These are phyloP conservation scores for Mechanitis messenoides DNA, from an alignment of 2,888 invertebrate species.

Conservation along the genomic window DNA sequence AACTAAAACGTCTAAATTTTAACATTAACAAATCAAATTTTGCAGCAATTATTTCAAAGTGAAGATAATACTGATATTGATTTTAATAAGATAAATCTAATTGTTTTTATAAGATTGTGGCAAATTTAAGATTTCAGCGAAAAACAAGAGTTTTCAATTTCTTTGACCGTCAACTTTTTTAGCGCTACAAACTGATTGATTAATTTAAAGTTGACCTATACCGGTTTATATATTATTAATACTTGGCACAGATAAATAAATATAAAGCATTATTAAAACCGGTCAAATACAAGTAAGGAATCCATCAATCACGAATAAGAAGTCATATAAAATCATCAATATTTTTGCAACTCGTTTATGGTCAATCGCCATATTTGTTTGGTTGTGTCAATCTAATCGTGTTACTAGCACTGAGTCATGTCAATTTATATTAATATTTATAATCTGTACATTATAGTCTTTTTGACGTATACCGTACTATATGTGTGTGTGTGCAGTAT, in stretches of 20 bases:
- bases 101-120: too few relatives aligned
- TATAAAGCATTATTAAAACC: slow-evolving; percentile 9
- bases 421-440: slow-evolving; percentile 28
- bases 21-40: too few relatives aligned
- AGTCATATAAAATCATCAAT: slow-evolving; percentile 33
- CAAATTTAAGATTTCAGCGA: too few relatives aligned
- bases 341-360: slow-evolving; percentile 29
- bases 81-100: too few relatives aligned
- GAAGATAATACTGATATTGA: too few relatives aligned
- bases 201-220: slow-evolving; percentile 10
- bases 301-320: slow-evolving; percentile 30
- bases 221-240: slow-evolving; percentile 3
- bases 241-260: slow-evolving; percentile 15
- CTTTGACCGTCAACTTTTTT: too few relatives aligned
- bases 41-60: too few relatives aligned
- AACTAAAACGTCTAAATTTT: too few relatives aligned
- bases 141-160: too few relatives aligned
- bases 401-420: slow-evolving; percentile 29
- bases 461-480: too few relatives aligned
- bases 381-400: slow-evolving; percentile 18
- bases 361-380: slow-evolving; percentile 30
- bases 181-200: too few relatives aligned
- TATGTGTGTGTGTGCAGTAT: not conserved
- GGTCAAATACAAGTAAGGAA: slow-evolving; percentile 24
- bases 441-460: slow-evolving; percentile 2